Evolutionary conservation across 1,140 invertebrate species (phyloP).

Genomic region (Halesus radiatus): DNA sequence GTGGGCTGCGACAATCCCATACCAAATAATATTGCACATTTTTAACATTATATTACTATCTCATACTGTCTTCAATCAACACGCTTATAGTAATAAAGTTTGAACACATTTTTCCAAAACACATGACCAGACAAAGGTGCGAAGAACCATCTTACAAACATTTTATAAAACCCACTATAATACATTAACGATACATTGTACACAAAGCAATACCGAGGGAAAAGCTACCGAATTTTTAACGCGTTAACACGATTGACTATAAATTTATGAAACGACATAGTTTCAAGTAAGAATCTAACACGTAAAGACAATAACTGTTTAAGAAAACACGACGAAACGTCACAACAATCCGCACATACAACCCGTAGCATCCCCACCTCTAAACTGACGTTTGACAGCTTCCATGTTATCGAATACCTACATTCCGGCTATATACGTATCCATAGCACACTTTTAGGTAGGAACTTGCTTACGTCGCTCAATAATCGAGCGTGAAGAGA

Average conservation of each 20-base stretch:
- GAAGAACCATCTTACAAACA: conserved; percentile 46
- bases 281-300: conserved; percentile 21
- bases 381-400: conserved; percentile 54
- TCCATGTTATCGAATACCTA: conserved; percentile 36
- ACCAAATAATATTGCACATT: conserved; percentile 50
- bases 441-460: too few species aligned
- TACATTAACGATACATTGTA: conserved; percentile 44
- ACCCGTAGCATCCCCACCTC: conserved; percentile 38
- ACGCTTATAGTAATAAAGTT: conserved; percentile 28
- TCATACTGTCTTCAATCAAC: conserved; percentile 41
- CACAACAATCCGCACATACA: conserved; percentile 38
- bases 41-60: conserved; percentile 45
- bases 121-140: conserved; percentile 27
- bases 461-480: too few species aligned
- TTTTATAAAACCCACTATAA: conserved; percentile 29
- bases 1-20: conserved; percentile 44
- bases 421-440: neutral
- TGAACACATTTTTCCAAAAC: conserved; percentile 51
- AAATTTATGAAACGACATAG: conserved; percentile 34
- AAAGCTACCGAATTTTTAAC: conserved; percentile 47
- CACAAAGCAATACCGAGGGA: conserved; percentile 33
- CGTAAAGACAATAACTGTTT: conserved; percentile 15
- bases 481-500: too few species aligned
- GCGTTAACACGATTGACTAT: conserved; percentile 40
- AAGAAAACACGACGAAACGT: conserved; percentile 45